phyloP scores from a whole-genome alignment of 2,888 invertebrate genomes.

The Mechanitis messenoides region DNA sequence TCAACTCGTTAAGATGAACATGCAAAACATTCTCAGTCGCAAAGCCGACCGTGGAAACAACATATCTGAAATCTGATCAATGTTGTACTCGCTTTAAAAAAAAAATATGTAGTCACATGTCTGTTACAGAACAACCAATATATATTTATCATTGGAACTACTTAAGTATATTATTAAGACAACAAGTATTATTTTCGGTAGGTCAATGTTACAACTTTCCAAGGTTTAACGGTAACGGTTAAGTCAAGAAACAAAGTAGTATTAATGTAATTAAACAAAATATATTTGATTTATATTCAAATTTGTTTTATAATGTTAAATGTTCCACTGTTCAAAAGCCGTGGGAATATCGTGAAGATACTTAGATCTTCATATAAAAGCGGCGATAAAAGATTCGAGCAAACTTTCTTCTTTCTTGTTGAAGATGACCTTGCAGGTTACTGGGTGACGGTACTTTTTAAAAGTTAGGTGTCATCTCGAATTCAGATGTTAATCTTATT shows the following conservation, averaged over 20 bases:
- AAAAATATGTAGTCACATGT: not conserved
- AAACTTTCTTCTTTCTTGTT: slow-evolving; percentile 44
- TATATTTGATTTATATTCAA: slow-evolving; percentile 1
- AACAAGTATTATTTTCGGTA: not conserved
- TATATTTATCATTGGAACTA: too few relatives aligned
- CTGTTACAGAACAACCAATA: not conserved
- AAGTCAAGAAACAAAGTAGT: not conserved
- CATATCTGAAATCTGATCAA: slow-evolving; percentile 20
- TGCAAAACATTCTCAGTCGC: slow-evolving; percentile 22
- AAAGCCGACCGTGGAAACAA: slow-evolving; percentile 22
- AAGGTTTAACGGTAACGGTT: slow-evolving; percentile 16
- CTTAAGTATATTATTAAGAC: too few relatives aligned
- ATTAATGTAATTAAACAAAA: not conserved
- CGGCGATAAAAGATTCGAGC: slow-evolving; percentile 33
- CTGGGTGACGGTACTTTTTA: slow-evolving; percentile 24
- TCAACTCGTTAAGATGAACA: slow-evolving; percentile 39
- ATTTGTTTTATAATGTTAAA: slow-evolving; percentile 13
- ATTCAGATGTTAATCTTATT: not conserved
- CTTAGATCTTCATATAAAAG: slow-evolving; percentile 45
- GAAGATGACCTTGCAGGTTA: slow-evolving; percentile 30
- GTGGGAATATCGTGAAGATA: slow-evolving; percentile 49
- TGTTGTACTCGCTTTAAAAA: slow-evolving; percentile 6
- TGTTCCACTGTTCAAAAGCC: slow-evolving; percentile 32
- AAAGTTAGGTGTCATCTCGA: slow-evolving; percentile 19
- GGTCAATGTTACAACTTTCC: slow-evolving; percentile 25